Evolutionary conservation across 1,140 invertebrate species (phyloP).

Genomic region (Subanguina moxae): DNA sequence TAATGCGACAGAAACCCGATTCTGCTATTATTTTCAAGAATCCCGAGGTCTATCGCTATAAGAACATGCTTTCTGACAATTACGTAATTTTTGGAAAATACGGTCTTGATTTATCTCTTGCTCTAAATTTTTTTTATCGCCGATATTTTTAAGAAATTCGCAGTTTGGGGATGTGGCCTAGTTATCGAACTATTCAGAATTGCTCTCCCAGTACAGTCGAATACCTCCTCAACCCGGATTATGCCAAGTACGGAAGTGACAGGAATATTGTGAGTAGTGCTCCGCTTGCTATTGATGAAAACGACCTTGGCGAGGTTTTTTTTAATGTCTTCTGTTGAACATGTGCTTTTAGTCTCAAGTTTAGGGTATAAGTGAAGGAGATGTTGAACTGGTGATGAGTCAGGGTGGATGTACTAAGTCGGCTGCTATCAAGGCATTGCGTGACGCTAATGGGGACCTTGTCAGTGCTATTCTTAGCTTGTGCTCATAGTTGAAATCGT

Average conservation of each 20-base stretch:
- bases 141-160: background rate
- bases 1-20: background rate
- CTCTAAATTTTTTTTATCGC: no score
- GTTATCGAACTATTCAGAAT: no score
- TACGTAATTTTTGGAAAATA: background rate
- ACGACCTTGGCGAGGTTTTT: background rate
- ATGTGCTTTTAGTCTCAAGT: background rate
- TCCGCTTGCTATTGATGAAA: background rate
- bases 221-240: conserved; percentile 1
- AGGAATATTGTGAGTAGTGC: no score
- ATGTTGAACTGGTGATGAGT: background rate
- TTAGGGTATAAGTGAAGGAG: background rate
- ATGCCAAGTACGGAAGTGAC: background rate
- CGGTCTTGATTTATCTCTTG: no score
- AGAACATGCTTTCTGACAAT: background rate
- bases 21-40: background rate
- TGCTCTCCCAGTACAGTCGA: background rate
- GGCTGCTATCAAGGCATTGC: background rate
- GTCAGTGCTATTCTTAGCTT: background rate
- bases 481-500: background rate
- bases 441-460: background rate
- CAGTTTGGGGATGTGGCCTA: background rate
- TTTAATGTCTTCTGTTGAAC: background rate
- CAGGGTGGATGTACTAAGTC: background rate
- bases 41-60: background rate